phyloP scores from a whole-genome alignment of 2,888 invertebrate species.

The Eubasilissa splendida region DNA sequence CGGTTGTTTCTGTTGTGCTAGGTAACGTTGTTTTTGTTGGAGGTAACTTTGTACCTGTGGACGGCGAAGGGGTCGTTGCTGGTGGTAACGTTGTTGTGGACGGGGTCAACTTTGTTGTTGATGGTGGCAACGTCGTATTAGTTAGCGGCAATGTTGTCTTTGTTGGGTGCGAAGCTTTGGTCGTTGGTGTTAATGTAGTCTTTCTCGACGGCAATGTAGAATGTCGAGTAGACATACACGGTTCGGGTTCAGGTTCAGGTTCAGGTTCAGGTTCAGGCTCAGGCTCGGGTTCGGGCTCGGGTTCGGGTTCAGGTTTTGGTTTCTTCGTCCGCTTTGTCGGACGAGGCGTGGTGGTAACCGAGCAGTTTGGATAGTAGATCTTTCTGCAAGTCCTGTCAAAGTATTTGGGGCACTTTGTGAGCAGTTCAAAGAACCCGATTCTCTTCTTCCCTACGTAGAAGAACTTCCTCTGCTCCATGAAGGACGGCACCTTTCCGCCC shows the following conservation, averaged over 20 bases:
- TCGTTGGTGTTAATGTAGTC: not conserved
- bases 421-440: conserved; percentile 30
- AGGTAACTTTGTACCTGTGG: not conserved
- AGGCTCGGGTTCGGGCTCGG: too few relatives aligned
- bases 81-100: not conserved
- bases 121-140: not conserved
- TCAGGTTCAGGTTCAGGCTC: too few relatives aligned
- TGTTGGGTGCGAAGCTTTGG: not conserved
- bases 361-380: conserved; percentile 42
- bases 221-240: too few relatives aligned
- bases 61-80: not conserved
- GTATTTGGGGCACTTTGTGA: conserved; percentile 43
- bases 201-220: too few relatives aligned
- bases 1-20: not conserved
- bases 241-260: too few relatives aligned
- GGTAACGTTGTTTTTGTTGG: not conserved
- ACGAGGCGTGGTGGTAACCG: not conserved
- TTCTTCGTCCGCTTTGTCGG: too few relatives aligned
- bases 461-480: conserved; percentile 14
- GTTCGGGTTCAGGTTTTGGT: too few relatives aligned
- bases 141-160: not conserved
- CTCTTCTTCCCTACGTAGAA: conserved; percentile 36
- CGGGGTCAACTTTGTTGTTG: not conserved
- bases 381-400: conserved; percentile 13
- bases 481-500: not conserved